Conservation (phyloP, 1,140 invertebrate genomes). For the Drosophila willistoni region DNA sequence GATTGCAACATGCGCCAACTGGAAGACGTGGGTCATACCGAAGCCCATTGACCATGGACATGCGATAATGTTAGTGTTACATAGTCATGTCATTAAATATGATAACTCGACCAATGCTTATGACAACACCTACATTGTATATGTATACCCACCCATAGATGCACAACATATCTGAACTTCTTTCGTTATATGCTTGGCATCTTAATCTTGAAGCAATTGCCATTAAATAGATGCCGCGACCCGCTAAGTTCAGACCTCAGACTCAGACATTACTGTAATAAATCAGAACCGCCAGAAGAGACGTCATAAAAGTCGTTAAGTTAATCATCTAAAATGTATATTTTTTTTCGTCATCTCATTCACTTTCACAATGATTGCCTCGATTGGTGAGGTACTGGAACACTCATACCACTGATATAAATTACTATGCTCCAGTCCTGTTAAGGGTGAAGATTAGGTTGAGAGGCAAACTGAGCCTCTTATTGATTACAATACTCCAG, state of each 20-base stretch:
- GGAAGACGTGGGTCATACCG: constrained; percentile 36
- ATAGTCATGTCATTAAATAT: constrained; percentile 2
- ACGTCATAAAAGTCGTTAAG: constrained; percentile 83
- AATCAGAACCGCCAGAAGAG: constrained; percentile 79
- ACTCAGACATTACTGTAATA: constrained; percentile 59
- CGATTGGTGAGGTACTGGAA: constrained; percentile 49
- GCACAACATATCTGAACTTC: not conserved
- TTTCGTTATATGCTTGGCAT: not conserved
- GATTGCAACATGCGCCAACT: constrained; percentile 79
- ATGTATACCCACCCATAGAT: not conserved
- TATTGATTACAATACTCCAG: no score
- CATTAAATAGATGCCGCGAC: not conserved
- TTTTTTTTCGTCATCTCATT: constrained; percentile 70
- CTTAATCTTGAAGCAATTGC: not conserved
- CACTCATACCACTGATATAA: constrained; percentile 42
- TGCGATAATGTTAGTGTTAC: constrained; percentile 6
- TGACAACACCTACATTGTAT: not conserved
- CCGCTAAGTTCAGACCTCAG: not conserved
- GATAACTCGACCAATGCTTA: constrained; percentile 1
- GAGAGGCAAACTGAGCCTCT: no score
- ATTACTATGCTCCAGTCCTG: no score
- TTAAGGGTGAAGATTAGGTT: no score
- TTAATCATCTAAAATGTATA: constrained; percentile 81
- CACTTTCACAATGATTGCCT: constrained; percentile 64
- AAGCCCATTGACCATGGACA: constrained; percentile 15